Conservation (phyloP, 2,797 vertebrate genomes). For the Spinus pinus region DNA sequence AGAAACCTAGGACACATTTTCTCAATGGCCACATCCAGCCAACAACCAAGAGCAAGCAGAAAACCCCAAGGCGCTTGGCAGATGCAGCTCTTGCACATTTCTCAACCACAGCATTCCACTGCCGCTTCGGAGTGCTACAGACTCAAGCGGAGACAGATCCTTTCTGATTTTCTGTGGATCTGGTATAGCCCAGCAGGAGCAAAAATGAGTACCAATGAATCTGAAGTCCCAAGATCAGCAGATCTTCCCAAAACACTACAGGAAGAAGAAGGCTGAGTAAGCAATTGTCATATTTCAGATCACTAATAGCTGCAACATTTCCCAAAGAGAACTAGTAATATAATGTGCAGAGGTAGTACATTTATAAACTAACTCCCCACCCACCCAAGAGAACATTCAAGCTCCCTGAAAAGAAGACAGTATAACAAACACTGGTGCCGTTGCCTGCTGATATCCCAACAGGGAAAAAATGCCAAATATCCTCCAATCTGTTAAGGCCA, state of each 20-base stretch:
- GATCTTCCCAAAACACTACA: background rate
- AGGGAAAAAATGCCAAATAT: background rate
- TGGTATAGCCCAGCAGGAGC: background rate
- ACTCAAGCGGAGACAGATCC: background rate
- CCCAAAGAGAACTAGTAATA: background rate
- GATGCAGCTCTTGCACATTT: background rate
- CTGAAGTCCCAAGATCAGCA: background rate
- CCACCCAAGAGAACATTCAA: background rate
- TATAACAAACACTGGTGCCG: background rate
- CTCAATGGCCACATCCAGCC: background rate
- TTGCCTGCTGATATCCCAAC: background rate
- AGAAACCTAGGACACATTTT: background rate
- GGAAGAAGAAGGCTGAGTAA: background rate
- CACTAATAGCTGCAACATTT: background rate
- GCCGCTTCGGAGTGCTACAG: rapidly evolving
- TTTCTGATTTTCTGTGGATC: background rate
- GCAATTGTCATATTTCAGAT: background rate
- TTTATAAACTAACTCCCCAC: background rate
- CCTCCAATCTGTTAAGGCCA: background rate
- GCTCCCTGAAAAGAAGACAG: background rate
- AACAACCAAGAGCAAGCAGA: background rate
- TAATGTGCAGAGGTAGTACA: background rate
- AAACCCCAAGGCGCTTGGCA: background rate
- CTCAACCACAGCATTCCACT: background rate
- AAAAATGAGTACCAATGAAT: background rate